Conservation (phyloP, 64 coral and sea anemone species). For the Platygyra sinensis region DNA sequence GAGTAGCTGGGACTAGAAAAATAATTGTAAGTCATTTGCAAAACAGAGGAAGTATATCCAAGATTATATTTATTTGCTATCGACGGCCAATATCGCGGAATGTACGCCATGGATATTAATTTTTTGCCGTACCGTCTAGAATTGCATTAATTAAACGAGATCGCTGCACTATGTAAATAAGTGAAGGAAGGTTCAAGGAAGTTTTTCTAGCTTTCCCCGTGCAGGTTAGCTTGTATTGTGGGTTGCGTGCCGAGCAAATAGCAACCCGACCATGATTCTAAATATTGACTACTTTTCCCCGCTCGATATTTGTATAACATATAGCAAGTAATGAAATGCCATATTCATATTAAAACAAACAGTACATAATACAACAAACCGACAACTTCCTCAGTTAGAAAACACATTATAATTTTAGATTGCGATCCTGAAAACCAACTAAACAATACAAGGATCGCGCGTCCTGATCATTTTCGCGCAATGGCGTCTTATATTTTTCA, state of each 20-base stretch:
- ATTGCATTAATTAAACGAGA: background rate
- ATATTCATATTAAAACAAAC: background rate
- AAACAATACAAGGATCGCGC: background rate
- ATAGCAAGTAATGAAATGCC: background rate
- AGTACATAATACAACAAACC: background rate
- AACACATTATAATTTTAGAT: background rate
- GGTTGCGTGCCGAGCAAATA: background rate
- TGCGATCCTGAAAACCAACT: background rate
- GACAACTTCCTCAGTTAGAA: background rate
- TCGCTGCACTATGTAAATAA: background rate
- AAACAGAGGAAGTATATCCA: background rate
- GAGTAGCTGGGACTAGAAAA: background rate
- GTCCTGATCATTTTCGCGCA: too few relatives aligned
- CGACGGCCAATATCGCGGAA: background rate
- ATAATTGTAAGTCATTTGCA: background rate
- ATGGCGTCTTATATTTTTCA: too few relatives aligned
- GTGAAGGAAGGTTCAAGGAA: background rate
- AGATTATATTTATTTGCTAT: background rate
- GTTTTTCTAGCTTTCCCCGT: background rate
- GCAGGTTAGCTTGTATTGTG: background rate
- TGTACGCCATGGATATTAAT: background rate
- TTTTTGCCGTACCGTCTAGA: background rate
- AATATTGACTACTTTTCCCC: background rate
- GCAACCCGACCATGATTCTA: background rate
- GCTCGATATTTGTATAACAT: background rate